phyloP scores from a whole-genome alignment of 2,888 invertebrate species.

The Eupeodes latifasciatus region DNA sequence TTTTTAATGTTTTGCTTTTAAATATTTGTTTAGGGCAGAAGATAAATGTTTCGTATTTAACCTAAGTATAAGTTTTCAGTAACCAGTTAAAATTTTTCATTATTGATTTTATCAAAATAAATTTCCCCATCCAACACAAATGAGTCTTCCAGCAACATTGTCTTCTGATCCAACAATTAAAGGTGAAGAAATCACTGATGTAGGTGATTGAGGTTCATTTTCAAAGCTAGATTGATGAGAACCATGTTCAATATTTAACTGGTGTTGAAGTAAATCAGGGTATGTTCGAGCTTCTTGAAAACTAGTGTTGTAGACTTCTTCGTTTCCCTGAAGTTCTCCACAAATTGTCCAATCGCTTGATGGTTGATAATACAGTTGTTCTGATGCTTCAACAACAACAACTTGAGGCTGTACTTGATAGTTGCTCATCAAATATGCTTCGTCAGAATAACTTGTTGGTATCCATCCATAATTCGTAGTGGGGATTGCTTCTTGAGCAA shows the following conservation, averaged over 20 bases:
- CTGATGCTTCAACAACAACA: background rate
- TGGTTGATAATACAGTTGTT: background rate
- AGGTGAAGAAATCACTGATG: background rate
- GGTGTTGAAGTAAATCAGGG: background rate
- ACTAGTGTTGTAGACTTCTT: background rate
- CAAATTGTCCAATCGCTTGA: background rate
- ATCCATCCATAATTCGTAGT: background rate
- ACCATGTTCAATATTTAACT: background rate
- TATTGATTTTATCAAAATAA: background rate
- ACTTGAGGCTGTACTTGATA: background rate
- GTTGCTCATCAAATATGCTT: background rate
- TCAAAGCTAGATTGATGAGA: background rate
- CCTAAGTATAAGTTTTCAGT: no score
- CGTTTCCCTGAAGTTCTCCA: background rate
- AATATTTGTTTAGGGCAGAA: no score
- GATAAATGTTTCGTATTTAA: no score
- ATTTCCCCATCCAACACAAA: conserved; percentile 27
- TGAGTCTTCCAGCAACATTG: conserved; percentile 18
- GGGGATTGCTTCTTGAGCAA: background rate
- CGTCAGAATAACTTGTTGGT: background rate
- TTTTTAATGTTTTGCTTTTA: no score
- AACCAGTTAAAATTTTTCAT: background rate
- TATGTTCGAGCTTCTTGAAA: background rate
- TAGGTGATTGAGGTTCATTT: background rate
- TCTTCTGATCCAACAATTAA: conserved; percentile 4